These are phyloP conservation scores for Idaea biselata DNA, from an alignment of 2,888 invertebrate genomes.

Conservation along the genomic window DNA sequence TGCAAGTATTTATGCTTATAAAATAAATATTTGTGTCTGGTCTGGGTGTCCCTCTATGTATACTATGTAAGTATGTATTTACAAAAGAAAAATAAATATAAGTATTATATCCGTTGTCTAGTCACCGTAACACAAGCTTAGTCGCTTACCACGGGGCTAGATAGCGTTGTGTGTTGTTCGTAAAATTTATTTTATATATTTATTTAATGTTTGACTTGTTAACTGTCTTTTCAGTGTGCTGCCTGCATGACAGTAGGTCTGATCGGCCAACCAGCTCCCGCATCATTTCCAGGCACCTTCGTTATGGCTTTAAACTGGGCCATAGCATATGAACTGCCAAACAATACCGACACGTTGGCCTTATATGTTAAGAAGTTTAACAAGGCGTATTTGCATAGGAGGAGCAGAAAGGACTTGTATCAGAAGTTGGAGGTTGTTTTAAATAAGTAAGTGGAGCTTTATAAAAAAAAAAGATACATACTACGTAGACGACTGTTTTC, in stretches of 20 bases:
- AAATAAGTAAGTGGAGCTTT: constrained; percentile 81
- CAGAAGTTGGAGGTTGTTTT: constrained; percentile 84
- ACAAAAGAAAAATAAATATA: too few relatives aligned
- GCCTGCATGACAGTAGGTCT: constrained; percentile 82
- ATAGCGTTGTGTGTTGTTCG: too few relatives aligned
- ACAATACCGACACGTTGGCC: constrained; percentile 69
- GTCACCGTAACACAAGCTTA: too few relatives aligned
- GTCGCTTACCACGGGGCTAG: too few relatives aligned
- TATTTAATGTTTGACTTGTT: not conserved
- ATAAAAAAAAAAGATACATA: too few relatives aligned
- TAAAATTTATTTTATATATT: too few relatives aligned
- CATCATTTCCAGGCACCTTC: constrained; percentile 74
- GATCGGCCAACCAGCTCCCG: constrained; percentile 77
- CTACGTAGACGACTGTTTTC: too few relatives aligned
- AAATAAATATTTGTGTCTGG: too few relatives aligned
- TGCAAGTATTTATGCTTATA: too few relatives aligned
- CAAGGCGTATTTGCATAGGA: constrained; percentile 72
- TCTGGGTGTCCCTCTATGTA: too few relatives aligned
- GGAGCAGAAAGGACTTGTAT: constrained; percentile 85
- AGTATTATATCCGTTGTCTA: too few relatives aligned
- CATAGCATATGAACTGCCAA: constrained; percentile 83
- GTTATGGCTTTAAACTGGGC: constrained; percentile 87
- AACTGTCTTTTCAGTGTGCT: constrained; percentile 60
- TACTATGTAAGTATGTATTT: too few relatives aligned
- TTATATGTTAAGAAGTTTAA: constrained; percentile 56